Conservation (phyloP, 2,888 invertebrate genomes). For the Hypercompe scribonia region DNA sequence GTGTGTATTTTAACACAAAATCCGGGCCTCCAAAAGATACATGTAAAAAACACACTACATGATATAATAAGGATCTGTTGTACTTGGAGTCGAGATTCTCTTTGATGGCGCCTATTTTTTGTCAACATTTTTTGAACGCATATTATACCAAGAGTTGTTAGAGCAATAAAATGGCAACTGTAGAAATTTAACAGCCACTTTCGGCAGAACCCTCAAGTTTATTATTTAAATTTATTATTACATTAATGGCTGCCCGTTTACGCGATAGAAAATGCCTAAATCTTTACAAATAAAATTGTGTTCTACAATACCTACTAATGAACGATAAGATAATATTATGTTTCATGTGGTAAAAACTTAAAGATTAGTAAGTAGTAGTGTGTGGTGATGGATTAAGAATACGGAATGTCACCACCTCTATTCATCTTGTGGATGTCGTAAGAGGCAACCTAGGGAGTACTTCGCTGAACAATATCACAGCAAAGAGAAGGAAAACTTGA, state of each 20-base stretch:
- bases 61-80: slow-evolving; percentile 76
- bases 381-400: neutral
- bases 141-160: slow-evolving; percentile 77
- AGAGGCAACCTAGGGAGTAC: no score
- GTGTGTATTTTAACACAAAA: slow-evolving; percentile 86
- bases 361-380: neutral
- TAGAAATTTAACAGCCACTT: slow-evolving; percentile 80
- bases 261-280: slow-evolving; percentile 25
- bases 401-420: no score
- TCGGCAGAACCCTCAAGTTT: slow-evolving; percentile 69
- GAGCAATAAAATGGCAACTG: slow-evolving; percentile 82
- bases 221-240: slow-evolving; percentile 52
- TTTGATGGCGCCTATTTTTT: slow-evolving; percentile 85
- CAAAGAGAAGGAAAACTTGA: no score
- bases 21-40: slow-evolving; percentile 74
- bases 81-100: slow-evolving; percentile 66
- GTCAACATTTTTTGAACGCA: slow-evolving; percentile 77
- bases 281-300: slow-evolving; percentile 14
- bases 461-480: no score
- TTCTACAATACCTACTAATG: slow-evolving; percentile 9
- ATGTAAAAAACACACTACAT: slow-evolving; percentile 80
- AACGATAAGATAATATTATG: neutral
- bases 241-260: slow-evolving; percentile 51
- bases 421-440: no score
- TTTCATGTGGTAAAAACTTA: neutral